Conservation (phyloP, 2,113 vertebrate species). For the Upupa epops region DNA sequence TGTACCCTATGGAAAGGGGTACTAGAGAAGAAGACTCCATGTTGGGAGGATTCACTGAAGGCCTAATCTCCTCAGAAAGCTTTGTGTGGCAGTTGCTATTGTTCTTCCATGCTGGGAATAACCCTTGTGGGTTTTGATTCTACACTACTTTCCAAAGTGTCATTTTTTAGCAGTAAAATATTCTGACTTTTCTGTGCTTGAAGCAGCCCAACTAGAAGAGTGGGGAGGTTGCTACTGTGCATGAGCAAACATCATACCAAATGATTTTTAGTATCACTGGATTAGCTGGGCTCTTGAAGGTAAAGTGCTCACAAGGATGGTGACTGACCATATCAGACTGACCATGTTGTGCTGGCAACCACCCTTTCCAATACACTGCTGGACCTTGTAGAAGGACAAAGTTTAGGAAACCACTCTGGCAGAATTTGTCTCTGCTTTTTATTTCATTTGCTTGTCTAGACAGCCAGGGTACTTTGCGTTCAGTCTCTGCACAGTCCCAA, state of each 20-base stretch:
- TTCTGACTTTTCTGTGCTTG: background rate
- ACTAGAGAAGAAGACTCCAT: background rate
- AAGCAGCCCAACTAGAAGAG: background rate
- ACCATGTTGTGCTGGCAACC: background rate
- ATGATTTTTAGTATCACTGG: fast-evolving
- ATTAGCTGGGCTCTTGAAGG: background rate
- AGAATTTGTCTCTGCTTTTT: constrained; percentile 1
- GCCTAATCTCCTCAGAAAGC: background rate
- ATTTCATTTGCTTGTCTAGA: constrained; percentile 26
- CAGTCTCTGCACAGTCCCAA: background rate
- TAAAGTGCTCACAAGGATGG: background rate
- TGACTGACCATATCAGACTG: background rate
- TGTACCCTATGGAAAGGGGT: fast-evolving
- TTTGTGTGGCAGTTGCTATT: background rate
- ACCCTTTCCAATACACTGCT: background rate
- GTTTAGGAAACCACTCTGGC: background rate
- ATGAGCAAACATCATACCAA: fast-evolving
- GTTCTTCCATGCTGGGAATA: background rate
- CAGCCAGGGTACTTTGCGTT: constrained; percentile 13
- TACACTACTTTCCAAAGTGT: background rate
- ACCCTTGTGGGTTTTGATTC: background rate
- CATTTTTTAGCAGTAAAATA: background rate
- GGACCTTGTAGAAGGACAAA: background rate
- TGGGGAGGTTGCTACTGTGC: background rate
- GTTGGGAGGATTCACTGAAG: background rate